phyloP scores from a whole-genome alignment of 2,797 vertebrate species.

The Xenops minutus region DNA sequence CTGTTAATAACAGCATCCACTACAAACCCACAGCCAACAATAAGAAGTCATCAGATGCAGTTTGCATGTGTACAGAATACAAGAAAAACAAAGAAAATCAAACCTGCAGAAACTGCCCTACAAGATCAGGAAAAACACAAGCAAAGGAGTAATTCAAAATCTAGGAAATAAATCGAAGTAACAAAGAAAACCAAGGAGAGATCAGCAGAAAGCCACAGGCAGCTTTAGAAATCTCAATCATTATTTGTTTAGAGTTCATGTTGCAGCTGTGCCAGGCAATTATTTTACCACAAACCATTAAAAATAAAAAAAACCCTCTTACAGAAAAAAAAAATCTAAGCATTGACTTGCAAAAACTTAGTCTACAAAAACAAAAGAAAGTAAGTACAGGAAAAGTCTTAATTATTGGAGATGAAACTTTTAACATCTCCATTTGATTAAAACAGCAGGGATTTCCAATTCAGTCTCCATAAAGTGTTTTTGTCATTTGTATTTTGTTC shows the following conservation, averaged over 20 bases:
- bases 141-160: neutral
- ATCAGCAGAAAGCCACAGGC: neutral
- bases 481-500: neutral
- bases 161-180: neutral
- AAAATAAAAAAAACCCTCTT: neutral
- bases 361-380: neutral
- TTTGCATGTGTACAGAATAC: accelerated
- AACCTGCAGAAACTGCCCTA: neutral
- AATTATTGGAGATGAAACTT: neutral
- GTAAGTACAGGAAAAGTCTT: neutral
- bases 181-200: neutral
- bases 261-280: neutral
- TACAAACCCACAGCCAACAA: neutral
- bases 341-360: neutral
- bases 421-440: neutral
- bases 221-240: neutral
- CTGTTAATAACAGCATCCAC: neutral
- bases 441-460: neutral
- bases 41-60: neutral
- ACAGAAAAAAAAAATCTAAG: neutral
- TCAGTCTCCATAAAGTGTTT: neutral
- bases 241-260: neutral
- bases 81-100: neutral
- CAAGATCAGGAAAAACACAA: neutral
- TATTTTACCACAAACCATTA: neutral